phyloP scores from a whole-genome alignment of 2,797 vertebrate genomes.

The Merluccius polli region DNA sequence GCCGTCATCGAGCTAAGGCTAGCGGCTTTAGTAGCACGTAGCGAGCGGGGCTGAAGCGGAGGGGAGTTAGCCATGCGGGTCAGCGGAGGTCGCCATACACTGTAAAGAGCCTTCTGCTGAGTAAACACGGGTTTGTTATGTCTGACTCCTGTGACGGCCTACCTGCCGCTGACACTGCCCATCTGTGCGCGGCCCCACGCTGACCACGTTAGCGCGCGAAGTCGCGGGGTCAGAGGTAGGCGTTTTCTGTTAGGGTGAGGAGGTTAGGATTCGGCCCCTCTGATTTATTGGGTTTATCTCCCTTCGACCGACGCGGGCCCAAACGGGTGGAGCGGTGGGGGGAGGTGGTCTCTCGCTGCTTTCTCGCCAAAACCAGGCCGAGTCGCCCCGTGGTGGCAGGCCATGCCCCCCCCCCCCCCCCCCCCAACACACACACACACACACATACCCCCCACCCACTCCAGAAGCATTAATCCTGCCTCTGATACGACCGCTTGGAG shows the following conservation, averaged over 20 bases:
- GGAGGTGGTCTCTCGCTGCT: constrained; percentile 24
- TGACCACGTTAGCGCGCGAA: constrained; percentile 67
- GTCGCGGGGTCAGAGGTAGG: constrained; percentile 62
- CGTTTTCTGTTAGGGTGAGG: constrained; percentile 47
- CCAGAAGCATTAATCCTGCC: constrained; percentile 68
- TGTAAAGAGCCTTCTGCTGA: constrained; percentile 55
- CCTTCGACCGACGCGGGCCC: constrained; percentile 33
- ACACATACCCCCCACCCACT: constrained; percentile 53
- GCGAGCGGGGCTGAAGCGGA: constrained; percentile 33
- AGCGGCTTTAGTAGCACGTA: background rate
- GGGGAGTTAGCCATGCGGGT: constrained; percentile 55
- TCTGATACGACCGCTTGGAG: constrained; percentile 71
- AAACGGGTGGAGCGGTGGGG: background rate
- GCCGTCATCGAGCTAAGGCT: background rate
- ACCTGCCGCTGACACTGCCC: constrained; percentile 56
- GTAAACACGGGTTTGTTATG: constrained; percentile 65
- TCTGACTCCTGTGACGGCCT: constrained; percentile 52
- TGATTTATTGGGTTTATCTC: constrained; percentile 73
- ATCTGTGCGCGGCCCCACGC: constrained; percentile 64
- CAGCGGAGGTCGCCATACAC: constrained; percentile 54
- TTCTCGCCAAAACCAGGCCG: constrained; percentile 48
- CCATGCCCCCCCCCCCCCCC: constrained; percentile 37
- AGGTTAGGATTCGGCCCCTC: constrained; percentile 50
- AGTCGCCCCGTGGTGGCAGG: constrained; percentile 60
- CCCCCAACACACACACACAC: too few relatives aligned